Evolutionary conservation across 2,113 vertebrate species (phyloP), one percentile per base, ranked within the genome.

Genomic region (Sinocyclocheilus rhinocerous): DNA sequence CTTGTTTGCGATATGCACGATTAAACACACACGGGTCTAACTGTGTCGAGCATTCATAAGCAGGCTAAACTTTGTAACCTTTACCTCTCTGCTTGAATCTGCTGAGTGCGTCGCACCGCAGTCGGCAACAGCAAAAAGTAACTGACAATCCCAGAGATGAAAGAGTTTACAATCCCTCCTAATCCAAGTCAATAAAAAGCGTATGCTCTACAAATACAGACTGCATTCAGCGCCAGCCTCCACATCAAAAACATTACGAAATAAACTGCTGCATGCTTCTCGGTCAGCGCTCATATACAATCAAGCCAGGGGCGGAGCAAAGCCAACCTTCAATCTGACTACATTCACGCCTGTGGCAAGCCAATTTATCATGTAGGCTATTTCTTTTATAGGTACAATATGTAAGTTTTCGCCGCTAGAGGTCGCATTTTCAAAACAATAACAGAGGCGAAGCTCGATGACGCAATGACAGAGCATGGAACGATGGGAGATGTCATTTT

Each of bases 221-320:
- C 85, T 86, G 88, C 86, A 39, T 76, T 52, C 84, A 75, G 79
- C 85, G 85, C 15, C 86, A 13, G 59, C 81, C 84, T 65, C 72
- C 55, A 57, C 36, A 79, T 45, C 82, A 77, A 75, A 76, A 84
- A 84, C 83, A 81, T 50, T 1, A 81, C 67, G 39, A 76, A 75
- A 87, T 11, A 86, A 88, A 90, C 85, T 86, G 90, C 86, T 90
- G 76, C 82, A 76, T 63, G 87, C 89, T 87, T 94, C 94, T 93
- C 91, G 95, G 94, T 94, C 94, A 89, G 93, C 57, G 93, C 94
- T 96, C 93, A 96, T 96, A 96, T 96, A 96, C 95, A 92, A 94
- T 93, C 93, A 94, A 72, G 94, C 89, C 91, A 93, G 95, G 95
- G 96, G 96, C 95, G 96, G 96, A 95, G 96, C 95, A 80, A 86